Evolutionary conservation across 2,797 vertebrate genomes (phyloP).

Genomic region (Pseudochirops cupreus): DNA sequence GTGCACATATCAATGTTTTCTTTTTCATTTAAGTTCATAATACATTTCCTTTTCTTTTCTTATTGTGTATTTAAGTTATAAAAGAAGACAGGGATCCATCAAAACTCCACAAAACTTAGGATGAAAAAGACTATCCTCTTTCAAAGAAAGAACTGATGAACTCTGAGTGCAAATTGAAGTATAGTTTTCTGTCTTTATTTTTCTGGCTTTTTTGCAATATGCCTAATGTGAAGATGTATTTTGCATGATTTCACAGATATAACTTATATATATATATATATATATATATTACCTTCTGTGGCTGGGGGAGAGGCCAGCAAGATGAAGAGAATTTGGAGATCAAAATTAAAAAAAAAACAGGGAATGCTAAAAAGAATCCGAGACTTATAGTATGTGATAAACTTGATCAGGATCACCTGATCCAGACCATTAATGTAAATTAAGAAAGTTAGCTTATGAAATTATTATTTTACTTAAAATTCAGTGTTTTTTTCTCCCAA

Average conservation of each 20-base stretch:
- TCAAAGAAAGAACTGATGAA: neutral
- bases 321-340: neutral
- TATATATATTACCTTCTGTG: neutral
- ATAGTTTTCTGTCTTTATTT: neutral
- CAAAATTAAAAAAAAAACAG: neutral
- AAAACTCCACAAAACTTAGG: neutral
- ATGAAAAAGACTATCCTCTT: neutral
- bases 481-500: neutral
- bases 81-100: no score
- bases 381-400: neutral
- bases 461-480: neutral
- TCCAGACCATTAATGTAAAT: neutral
- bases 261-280: neutral
- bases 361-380: neutral
- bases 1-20: no score
- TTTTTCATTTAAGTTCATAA: no score
- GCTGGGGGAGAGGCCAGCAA: fast-evolving
- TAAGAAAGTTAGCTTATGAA: neutral
- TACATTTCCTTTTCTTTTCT: no score
- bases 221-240: neutral
- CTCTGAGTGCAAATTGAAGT: neutral
- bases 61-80: no score
- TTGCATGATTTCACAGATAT: neutral
- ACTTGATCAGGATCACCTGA: neutral
- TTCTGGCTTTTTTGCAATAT: neutral